Conservation (phyloP, 2,797 vertebrate species). For the Acridotheres tristis region DNA sequence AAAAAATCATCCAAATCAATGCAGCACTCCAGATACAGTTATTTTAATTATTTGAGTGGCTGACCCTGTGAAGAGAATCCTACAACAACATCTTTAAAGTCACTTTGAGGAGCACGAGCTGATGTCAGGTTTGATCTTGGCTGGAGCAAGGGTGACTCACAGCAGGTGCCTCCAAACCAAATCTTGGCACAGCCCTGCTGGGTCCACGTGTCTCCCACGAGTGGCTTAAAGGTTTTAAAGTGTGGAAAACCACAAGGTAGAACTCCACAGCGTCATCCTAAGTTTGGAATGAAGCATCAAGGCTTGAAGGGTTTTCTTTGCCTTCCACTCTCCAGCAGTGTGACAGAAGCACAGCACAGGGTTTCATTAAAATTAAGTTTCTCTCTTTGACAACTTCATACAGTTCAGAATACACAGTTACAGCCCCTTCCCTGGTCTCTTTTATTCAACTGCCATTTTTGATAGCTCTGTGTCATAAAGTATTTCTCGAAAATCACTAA, state of each 20-base stretch:
- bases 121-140: background rate
- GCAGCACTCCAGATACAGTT: background rate
- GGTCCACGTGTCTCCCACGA: background rate
- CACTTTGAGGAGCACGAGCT: background rate
- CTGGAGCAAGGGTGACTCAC: background rate
- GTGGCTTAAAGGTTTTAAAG: background rate
- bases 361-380: background rate
- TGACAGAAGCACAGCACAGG: background rate
- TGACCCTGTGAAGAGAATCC: background rate
- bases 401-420: background rate
- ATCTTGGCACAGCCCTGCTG: background rate
- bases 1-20: background rate
- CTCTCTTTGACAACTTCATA: background rate
- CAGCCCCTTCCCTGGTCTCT: background rate
- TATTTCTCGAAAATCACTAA: background rate
- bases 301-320: background rate
- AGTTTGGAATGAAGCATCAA: background rate
- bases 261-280: background rate
- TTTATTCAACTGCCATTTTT: background rate
- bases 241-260: background rate
- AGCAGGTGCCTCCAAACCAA: background rate
- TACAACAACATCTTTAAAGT: background rate
- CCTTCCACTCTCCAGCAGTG: background rate
- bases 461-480: background rate
- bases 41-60: background rate